phyloP scores from a whole-genome alignment of 2,113 vertebrate species.

The Vombatus ursinus region DNA sequence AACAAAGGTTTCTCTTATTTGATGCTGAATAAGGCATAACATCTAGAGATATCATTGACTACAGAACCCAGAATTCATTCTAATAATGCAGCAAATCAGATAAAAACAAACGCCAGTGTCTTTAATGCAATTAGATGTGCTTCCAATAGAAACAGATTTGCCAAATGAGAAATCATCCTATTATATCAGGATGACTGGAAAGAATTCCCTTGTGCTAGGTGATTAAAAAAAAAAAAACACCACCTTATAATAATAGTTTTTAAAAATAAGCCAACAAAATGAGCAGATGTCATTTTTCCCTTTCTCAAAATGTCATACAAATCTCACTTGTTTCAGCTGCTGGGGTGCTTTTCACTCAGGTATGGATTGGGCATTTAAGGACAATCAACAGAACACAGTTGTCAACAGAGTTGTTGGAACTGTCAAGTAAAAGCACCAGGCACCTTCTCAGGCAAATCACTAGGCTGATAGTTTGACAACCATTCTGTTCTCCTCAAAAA shows the following conservation, averaged over 20 bases:
- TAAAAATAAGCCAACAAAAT: neutral
- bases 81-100: neutral
- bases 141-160: slow-evolving; percentile 34
- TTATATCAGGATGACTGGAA: slow-evolving; percentile 4
- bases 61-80: neutral
- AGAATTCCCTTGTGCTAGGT: slow-evolving; percentile 21
- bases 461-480: slow-evolving; percentile 37
- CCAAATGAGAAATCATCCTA: slow-evolving; percentile 36
- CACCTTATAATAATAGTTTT: slow-evolving; percentile 45
- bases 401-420: slow-evolving; percentile 40
- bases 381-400: slow-evolving; percentile 45
- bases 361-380: slow-evolving; percentile 49
- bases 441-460: slow-evolving; percentile 56
- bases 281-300: neutral
- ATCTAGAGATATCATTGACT: neutral
- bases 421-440: slow-evolving; percentile 68
- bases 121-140: neutral
- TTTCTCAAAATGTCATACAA: slow-evolving; percentile 25
- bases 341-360: neutral
- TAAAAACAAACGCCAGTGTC: neutral
- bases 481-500: slow-evolving; percentile 51
- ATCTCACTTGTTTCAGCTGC: slow-evolving; percentile 4
- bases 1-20: slow-evolving; percentile 8
- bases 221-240: slow-evolving; percentile 36
- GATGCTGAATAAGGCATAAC: accelerated